Percentiles rank a stretch among this genome's conserved stretches.
These are phyloP conservation scores for Ceratosolen fusciceps DNA, from an alignment of 1,140 invertebrate genomes.

Conservation along the genomic window DNA sequence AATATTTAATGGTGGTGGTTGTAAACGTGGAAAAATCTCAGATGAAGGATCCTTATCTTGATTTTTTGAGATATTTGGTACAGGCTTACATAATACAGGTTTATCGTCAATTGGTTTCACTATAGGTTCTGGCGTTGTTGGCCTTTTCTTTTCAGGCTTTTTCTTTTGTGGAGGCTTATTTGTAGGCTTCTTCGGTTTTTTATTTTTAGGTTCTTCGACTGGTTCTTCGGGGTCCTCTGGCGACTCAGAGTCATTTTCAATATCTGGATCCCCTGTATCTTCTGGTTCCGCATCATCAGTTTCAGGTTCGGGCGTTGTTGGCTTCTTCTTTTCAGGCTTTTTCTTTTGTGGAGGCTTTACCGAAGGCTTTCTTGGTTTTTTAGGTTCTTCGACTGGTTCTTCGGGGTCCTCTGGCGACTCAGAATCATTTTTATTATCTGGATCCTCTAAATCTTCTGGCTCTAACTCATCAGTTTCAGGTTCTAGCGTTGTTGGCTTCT, in stretches of 20 bases:
- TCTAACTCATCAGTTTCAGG: constrained; percentile 5
- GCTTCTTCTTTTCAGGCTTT: not conserved
- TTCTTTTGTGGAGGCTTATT: constrained; percentile 17
- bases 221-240: not conserved
- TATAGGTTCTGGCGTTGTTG: not conserved
- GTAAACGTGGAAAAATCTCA: too few relatives aligned
- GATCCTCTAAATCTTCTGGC: not conserved
- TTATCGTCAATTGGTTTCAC: constrained; percentile 2
- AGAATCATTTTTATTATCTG: not conserved
- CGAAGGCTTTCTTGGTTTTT: not conserved
- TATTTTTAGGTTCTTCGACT: not conserved
- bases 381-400: not conserved
- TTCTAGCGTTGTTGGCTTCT: not conserved
- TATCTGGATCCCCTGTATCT: not conserved
- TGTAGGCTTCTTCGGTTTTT: constrained; percentile 1
- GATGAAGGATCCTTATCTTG: not conserved
- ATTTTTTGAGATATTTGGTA: too few relatives aligned
- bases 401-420: not conserved
- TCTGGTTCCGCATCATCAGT: constrained; percentile 20
- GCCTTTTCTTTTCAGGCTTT: constrained; percentile 15
- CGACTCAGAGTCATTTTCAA: not conserved
- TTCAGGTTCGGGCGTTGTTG: constrained; percentile 1
- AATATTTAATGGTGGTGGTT: too few relatives aligned
- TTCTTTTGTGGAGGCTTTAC: not conserved
- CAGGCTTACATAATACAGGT: too few relatives aligned